Evolutionary conservation across 2,113 vertebrate genomes (phyloP).

Genomic region (Pseudolaguvia tuberculata): DNA sequence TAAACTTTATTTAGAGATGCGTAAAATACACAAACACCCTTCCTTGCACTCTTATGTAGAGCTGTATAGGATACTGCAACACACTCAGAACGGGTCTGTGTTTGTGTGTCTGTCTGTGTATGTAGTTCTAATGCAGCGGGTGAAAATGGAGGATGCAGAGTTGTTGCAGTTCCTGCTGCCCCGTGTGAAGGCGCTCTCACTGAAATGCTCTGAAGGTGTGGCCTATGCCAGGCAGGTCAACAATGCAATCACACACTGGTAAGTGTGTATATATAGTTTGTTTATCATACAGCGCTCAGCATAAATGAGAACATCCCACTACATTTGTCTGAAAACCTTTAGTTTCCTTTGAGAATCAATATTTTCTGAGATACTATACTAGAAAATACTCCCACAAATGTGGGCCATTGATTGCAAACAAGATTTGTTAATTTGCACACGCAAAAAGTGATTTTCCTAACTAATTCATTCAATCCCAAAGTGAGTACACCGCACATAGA

Average conservation of each 20-base stretch:
- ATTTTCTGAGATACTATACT: too few species aligned
- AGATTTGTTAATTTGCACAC: too few species aligned
- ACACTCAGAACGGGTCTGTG: neutral
- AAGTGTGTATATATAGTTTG: slow-evolving; percentile 51
- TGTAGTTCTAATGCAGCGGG: slow-evolving; percentile 62
- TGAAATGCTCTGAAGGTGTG: slow-evolving; percentile 59
- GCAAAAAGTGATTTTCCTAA: too few species aligned
- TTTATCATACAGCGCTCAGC: too few species aligned
- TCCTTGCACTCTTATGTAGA: neutral
- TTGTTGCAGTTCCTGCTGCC: slow-evolving; percentile 63
- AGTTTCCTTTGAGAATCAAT: too few species aligned
- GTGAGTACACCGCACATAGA: too few species aligned
- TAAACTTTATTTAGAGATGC: too few species aligned
- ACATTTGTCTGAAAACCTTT: too few species aligned
- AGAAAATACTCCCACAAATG: too few species aligned
- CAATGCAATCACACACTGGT: slow-evolving; percentile 69
- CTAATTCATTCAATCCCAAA: too few species aligned
- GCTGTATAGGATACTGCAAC: neutral
- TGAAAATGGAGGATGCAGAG: slow-evolving; percentile 62
- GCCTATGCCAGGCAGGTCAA: slow-evolving; percentile 60
- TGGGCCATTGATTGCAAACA: too few species aligned
- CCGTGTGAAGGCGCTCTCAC: slow-evolving; percentile 54
- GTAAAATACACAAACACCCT: neutral
- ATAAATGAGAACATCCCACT: too few species aligned
- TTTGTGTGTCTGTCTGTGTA: neutral